Evolutionary conservation across 1,140 invertebrate species (phyloP).

Genomic region (Phthorimaea operculella): DNA sequence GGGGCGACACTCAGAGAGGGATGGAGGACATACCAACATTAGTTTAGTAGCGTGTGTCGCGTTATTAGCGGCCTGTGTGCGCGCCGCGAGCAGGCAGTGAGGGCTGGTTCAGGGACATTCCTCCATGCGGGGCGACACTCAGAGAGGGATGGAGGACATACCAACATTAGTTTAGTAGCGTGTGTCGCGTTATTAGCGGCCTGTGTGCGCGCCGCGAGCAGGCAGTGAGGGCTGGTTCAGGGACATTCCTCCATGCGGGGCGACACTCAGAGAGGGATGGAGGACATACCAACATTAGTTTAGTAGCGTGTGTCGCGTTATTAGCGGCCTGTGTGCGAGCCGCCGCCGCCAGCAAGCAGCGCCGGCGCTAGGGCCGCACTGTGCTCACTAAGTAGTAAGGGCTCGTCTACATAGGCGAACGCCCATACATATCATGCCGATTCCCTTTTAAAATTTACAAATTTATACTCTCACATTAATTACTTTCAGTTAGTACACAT

Average conservation of each 20-base stretch:
- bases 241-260: neutral
- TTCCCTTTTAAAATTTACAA: no score
- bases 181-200: no score
- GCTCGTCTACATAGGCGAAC: no score
- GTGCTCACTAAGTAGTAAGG: no score
- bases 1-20: conserved; percentile 10
- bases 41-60: no score
- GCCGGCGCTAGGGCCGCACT: neutral
- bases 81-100: conserved; percentile 4
- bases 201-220: conserved; percentile 8
- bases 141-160: conserved; percentile 2
- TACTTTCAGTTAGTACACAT: no score
- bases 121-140: neutral
- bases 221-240: conserved; percentile 5
- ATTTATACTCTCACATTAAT: no score
- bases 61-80: no score
- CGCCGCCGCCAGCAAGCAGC: neutral
- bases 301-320: neutral
- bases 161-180: neutral
- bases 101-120: conserved; percentile 3
- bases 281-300: neutral
- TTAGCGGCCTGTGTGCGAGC: conserved; percentile 16
- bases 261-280: conserved; percentile 9
- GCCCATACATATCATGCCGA: no score
- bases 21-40: neutral